A percentile compares a stretch with the other conserved stretches of the same genome.
Evolutionary conservation across 1,140 invertebrate species (phyloP).

Genomic region (Steinernema khuongi): DNA sequence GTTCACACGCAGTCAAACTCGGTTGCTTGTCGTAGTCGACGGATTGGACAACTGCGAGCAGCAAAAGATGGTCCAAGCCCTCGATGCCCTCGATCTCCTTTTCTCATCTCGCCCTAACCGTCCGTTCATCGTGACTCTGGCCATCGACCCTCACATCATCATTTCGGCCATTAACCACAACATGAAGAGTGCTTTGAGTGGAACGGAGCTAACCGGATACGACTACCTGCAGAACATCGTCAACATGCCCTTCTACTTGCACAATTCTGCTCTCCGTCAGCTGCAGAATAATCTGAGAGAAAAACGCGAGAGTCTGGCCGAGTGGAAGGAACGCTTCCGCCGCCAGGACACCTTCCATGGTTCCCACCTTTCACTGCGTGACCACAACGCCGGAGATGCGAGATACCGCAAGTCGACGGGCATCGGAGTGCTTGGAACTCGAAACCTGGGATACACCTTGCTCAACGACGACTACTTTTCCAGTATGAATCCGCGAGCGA

Average conservation of each 20-base stretch:
- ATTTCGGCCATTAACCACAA: conserved; percentile 57
- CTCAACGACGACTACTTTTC: conserved; percentile 90
- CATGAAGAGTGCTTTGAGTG: conserved; percentile 32
- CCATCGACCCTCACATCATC: conserved; percentile 58
- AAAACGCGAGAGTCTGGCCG: conserved; percentile 38
- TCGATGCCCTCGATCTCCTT: conserved; percentile 88
- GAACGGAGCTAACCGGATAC: conserved; percentile 73
- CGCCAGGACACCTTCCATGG: conserved; percentile 42
- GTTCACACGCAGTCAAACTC: conserved; percentile 54
- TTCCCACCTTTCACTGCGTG: conserved; percentile 38
- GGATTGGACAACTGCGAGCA: conserved; percentile 95
- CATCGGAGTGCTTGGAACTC: conserved; percentile 40
- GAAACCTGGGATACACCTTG: conserved; percentile 64
- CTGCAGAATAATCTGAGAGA: conserved; percentile 39
- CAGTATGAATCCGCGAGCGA: conserved; percentile 91
- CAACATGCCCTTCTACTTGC: conserved; percentile 91
- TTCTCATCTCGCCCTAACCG: conserved; percentile 64
- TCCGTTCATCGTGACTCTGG: conserved; percentile 56
- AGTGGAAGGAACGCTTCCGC: conserved; percentile 43
- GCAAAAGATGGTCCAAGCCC: conserved; percentile 78
- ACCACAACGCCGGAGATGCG: conserved; percentile 14
- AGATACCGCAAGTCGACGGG: conserved; percentile 13
- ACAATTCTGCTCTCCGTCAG: conserved; percentile 77
- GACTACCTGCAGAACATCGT: conserved; percentile 93
- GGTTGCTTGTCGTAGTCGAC: conserved; percentile 81